These are phyloP conservation scores for Datnioides undecimradiatus DNA, from an alignment of 2,113 vertebrate genomes.

Conservation along the genomic window DNA sequence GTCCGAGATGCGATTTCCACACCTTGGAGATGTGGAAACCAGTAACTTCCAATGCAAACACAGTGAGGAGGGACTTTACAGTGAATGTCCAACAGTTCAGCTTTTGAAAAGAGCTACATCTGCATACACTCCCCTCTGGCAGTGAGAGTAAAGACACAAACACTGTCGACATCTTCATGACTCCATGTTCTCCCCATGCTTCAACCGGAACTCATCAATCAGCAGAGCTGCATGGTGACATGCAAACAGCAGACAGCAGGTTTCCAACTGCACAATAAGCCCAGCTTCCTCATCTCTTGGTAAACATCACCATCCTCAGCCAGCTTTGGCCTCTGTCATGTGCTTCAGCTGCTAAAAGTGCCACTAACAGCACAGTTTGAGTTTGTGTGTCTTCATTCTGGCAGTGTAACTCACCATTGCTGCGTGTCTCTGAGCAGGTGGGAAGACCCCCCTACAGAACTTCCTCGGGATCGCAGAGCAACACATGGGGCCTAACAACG, in stretches of 20 bases:
- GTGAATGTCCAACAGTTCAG: not conserved
- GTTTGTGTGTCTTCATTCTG: not conserved
- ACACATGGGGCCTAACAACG: slow-evolving; percentile 94
- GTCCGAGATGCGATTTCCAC: too few species aligned
- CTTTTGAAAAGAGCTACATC: not conserved
- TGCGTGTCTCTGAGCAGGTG: slow-evolving; percentile 82
- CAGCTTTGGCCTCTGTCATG: not conserved
- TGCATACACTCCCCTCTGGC: too few species aligned
- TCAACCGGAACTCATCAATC: too few species aligned
- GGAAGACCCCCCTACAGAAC: slow-evolving; percentile 96
- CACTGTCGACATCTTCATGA: too few species aligned
- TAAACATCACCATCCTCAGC: not conserved
- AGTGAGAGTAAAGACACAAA: too few species aligned
- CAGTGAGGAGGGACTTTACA: not conserved
- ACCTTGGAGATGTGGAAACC: too few species aligned
- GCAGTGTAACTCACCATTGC: slow-evolving; percentile 1
- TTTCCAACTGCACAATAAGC: too few species aligned
- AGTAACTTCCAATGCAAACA: not conserved
- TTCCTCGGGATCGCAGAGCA: slow-evolving; percentile 98
- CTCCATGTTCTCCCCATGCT: too few species aligned
- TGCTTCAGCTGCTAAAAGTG: not conserved
- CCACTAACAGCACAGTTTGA: not conserved
- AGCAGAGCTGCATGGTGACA: too few species aligned
- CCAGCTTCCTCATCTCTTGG: not conserved
- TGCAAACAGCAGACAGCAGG: too few species aligned